These are phyloP conservation scores for Alexandromys fortis DNA, from an alignment of 2,113 vertebrate genomes.

Conservation along the genomic window DNA sequence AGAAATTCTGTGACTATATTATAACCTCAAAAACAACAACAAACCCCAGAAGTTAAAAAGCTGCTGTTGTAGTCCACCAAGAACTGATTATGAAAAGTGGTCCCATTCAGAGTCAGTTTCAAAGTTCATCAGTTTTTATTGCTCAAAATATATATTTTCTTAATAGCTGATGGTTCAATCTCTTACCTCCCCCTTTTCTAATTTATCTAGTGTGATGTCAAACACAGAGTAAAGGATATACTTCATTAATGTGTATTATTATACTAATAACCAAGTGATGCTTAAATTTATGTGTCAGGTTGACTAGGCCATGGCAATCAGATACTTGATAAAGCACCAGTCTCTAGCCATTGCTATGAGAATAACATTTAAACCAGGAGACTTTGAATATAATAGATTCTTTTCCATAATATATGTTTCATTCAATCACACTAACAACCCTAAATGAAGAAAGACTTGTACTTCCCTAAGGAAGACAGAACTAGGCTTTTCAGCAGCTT, in stretches of 20 bases:
- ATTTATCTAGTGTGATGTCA: neutral
- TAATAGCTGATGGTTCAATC: neutral
- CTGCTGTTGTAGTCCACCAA: neutral
- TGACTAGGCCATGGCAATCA: neutral
- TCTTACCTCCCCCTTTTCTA: neutral
- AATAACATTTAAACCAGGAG: neutral
- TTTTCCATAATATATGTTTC: neutral
- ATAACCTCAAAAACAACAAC: neutral
- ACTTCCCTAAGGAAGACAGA: neutral
- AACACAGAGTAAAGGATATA: neutral
- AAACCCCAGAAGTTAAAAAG: neutral
- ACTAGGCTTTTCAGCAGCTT: neutral
- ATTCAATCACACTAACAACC: too few relatives aligned
- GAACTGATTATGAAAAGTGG: neutral
- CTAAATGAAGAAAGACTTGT: neutral
- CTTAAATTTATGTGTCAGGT: neutral
- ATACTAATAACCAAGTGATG: neutral
- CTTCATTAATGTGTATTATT: neutral
- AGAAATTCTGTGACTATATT: neutral
- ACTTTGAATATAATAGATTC: neutral
- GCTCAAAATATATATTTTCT: neutral
- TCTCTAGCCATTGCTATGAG: neutral
- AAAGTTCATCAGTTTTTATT: neutral
- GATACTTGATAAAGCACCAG: neutral
- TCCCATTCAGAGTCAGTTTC: neutral